phyloP scores from a whole-genome alignment of 1,140 invertebrate species.

The Bradysia coprophila region DNA sequence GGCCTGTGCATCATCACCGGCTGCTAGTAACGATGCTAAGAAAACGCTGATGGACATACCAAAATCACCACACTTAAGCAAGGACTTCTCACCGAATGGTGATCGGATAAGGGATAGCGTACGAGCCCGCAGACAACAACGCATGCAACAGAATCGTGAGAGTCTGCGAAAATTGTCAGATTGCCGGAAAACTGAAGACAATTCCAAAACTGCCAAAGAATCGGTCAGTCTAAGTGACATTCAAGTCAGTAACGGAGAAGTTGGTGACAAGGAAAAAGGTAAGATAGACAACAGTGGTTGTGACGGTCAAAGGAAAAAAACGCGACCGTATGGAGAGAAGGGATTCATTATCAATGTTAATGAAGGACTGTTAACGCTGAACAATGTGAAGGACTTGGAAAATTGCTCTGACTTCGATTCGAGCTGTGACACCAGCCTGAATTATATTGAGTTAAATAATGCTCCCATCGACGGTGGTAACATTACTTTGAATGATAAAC shows the following conservation, averaged over 20 bases:
- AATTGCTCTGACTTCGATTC: constrained; percentile 22
- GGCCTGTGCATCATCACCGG: too few relatives aligned
- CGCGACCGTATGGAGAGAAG: constrained; percentile 16
- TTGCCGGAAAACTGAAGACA: not conserved
- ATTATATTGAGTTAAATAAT: constrained; percentile 17
- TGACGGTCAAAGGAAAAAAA: not conserved
- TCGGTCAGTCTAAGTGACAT: not conserved
- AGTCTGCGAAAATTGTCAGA: not conserved
- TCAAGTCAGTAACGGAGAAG: not conserved
- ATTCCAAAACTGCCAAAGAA: not conserved
- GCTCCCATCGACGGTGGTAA: not conserved
- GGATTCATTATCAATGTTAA: constrained; percentile 19
- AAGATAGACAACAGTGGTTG: not conserved
- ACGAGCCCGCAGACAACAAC: constrained; percentile 16
- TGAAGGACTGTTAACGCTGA: constrained; percentile 14
- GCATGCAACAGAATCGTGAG: constrained; percentile 11
- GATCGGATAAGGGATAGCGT: constrained; percentile 20
- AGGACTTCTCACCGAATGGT: constrained; percentile 22
- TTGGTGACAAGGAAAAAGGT: not conserved
- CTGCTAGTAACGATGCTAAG: not conserved
- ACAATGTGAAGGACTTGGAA: constrained; percentile 20
- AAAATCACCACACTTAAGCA: constrained; percentile 21
- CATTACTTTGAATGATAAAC: not conserved
- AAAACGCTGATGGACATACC: constrained; percentile 13
- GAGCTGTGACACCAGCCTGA: constrained; percentile 21